Base-by-base conservation (phyloP, 1,140 invertebrate genomes). In the Ylistrum balloti region DNA sequence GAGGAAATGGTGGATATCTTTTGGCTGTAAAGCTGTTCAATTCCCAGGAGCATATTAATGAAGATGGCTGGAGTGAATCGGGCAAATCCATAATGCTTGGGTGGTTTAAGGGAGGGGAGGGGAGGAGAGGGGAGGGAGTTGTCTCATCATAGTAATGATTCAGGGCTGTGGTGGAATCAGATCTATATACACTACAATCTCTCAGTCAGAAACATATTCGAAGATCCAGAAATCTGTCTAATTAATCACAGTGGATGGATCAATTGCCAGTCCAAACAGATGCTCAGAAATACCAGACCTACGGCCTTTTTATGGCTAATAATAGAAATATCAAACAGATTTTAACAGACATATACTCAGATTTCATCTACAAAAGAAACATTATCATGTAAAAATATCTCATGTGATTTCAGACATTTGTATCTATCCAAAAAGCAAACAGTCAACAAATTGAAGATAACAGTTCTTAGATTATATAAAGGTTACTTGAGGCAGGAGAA, bases 191-290 rank as follows among this genome's bases (percentile, higher is more conserved):
- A 74, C 56, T 38, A 38, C 35, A 38, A 38, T 38, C 35, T n/a
- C 56, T 28, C 22, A 74, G 22, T 28, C 56, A 74, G 56, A 74
- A 74, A 74, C 56, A n/a, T n/a, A 74, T 74, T 45, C 41, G 10
- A 13, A 45, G 41, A 45, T 45, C 41, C 41, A 45, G 41, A 45
- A 45, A 74, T 74, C 56, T 74, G 1, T 17, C n/a, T 74, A 74
- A 74, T 74, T 74, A 74, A 74, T 74, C 56, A 74, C 56, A 74
- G 28, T 74, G 56, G 56, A 74, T n/a, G 56, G 22, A 74, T 74
- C 56, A 74, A 74, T 74, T 74, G 22, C n/a, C 2, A n/a, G n/a
- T n/a, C 5, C 22, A 74, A 74, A 74, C 56, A 74, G 56, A 74
- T 74, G 56, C 56, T 74, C n/a, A 1, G 56, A 74, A 17, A 45